These are phyloP conservation scores for Leptosomus discolor DNA, from an alignment of 2,113 vertebrate genomes.

Conservation along the genomic window DNA sequence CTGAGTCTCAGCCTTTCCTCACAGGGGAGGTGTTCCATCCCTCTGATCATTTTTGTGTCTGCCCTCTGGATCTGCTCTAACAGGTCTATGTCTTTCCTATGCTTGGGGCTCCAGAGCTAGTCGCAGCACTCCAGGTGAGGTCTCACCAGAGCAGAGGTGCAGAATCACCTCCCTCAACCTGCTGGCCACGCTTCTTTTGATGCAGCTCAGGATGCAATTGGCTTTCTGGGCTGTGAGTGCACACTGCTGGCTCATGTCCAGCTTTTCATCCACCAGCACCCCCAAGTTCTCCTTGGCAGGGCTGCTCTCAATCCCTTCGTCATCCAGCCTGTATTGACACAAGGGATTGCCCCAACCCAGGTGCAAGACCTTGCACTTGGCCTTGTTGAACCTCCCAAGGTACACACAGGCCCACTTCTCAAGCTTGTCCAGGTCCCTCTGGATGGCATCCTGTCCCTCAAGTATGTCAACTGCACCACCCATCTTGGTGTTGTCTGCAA, in stretches of 20 bases:
- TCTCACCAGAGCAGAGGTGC: not conserved
- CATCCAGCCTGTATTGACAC: fast-evolving
- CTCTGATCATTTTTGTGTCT: not conserved
- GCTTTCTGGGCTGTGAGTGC: not conserved
- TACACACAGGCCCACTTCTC: not conserved
- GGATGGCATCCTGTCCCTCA: not conserved
- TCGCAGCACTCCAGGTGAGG: not conserved
- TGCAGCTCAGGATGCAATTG: not conserved
- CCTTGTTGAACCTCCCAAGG: not conserved
- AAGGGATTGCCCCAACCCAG: fast-evolving
- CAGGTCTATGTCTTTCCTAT: not conserved
- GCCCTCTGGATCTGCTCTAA: not conserved
- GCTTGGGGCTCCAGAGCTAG: not conserved
- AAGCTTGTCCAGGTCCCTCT: not conserved
- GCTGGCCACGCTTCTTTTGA: fast-evolving
- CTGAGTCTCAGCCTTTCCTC: not conserved
- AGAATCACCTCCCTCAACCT: fast-evolving
- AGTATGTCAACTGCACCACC: not conserved
- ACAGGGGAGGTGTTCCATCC: not conserved
- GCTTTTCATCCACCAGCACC: not conserved
- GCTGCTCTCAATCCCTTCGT: not conserved
- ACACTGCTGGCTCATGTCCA: not conserved
- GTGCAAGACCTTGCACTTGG: not conserved
- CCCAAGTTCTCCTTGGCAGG: not conserved
- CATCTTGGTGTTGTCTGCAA: not conserved